Base-by-base conservation (phyloP, 1,140 invertebrate genomes). In the Dendrolimus punctatus region DNA sequence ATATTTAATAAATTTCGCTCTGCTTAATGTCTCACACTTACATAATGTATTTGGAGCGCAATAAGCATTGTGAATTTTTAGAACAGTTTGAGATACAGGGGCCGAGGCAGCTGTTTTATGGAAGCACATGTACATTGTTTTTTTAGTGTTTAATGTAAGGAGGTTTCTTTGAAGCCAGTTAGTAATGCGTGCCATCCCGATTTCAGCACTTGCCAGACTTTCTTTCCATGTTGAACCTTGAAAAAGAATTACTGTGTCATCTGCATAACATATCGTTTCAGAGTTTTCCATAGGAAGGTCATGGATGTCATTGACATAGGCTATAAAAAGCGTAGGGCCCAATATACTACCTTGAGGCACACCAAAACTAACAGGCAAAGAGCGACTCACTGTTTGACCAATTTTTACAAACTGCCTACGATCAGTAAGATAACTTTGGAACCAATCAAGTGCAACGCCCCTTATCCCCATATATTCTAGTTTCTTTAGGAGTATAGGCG, bases 401-500 rank as follows among this genome's bases (percentile, higher is more conserved):
- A 47, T 41, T 38, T 41, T 38, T 3, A 54, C 40, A n/a, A 6
- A 4, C 5, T 46, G 39, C 8, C 1, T 41, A 6, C 52, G n/a
- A 6, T 42, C 10, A 36, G 5, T 40, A 6, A 56, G 44, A 8
- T 56, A 55, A 8, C 8, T 40, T 8, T 41, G 42, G 10, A 56
- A 56, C n/a, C 39, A 40, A 5, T 46, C 8, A 0, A 46, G 37
- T 2, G 49, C 5, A 9, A 7, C 40, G 5, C 49, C 49, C n/a
- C 54, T n/a, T 37, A 56, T 46, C 6, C 54, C 54, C 1, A 37
- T 36, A 4, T 5, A n/a, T 9, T 56, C 54, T 8, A 56, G 10
- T 38, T 56, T 51, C 8, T 40, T 6, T 6, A 51, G 6, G 2
- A 56, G 44, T n/a, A 39, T 56, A 39, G 54, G 54, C 40, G 51